Conservation (phyloP, 2,113 vertebrate species). For the Antennarius striatus region DNA sequence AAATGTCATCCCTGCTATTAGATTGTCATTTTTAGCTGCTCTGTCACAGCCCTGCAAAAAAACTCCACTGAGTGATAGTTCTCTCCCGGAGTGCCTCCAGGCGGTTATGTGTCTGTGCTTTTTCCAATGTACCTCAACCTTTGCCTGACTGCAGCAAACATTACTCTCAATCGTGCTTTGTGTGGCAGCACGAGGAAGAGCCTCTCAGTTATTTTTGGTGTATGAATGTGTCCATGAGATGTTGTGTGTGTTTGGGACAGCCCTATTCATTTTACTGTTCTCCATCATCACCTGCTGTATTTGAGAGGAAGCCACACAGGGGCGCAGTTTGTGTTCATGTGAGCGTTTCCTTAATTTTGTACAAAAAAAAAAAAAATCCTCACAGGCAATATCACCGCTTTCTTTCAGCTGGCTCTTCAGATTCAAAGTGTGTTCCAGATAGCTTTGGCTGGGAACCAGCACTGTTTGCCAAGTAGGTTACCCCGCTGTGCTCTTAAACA, state of each 20-base stretch:
- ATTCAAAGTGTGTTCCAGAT: conserved; percentile 57
- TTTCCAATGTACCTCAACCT: conserved; percentile 75
- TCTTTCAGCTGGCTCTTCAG: conserved; percentile 37
- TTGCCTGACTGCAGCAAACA: conserved; percentile 69
- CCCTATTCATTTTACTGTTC: conserved; percentile 63
- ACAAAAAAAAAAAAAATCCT: conserved; percentile 20
- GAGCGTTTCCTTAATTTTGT: conserved; percentile 66
- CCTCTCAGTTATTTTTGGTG: conserved; percentile 62
- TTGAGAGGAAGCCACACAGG: conserved; percentile 59
- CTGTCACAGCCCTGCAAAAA: conserved; percentile 62
- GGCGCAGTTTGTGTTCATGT: conserved; percentile 46
- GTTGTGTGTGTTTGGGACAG: conserved; percentile 44
- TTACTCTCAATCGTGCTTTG: conserved; percentile 73
- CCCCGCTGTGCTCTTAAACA: conserved; percentile 69
- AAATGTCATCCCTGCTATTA: conserved; percentile 79
- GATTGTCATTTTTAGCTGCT: conserved; percentile 76
- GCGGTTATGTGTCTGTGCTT: conserved; percentile 48
- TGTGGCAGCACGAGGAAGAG: conserved; percentile 60
- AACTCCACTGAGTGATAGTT: conserved; percentile 69
- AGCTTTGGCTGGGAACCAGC: conserved; percentile 64
- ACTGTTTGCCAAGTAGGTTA: conserved; percentile 68
- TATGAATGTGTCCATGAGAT: conserved; percentile 66
- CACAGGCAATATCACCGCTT: conserved; percentile 34
- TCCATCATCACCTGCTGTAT: conserved; percentile 73
- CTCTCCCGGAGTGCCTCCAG: conserved; percentile 54